Evolutionary conservation across 2,113 vertebrate genomes (phyloP), one percentile per base, ranked within the genome.

Genomic region (Halcyon senegalensis): DNA sequence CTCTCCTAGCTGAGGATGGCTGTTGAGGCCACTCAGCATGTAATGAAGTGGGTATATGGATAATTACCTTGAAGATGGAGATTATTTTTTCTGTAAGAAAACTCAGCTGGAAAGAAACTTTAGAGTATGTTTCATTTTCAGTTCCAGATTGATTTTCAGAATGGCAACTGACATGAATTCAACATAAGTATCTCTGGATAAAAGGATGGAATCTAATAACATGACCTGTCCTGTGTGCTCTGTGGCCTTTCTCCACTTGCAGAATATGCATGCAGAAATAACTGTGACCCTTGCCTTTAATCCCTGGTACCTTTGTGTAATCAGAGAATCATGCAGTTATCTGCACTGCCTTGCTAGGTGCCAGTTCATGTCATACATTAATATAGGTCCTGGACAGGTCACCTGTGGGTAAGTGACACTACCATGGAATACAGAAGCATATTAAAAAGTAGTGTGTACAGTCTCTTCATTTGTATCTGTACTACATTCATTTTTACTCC

Each of bases 211-310:
- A 28, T 73, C 6, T 39, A 41, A 6, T 2, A 75, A 9, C 16
- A 5, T 35, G 30, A 35, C 18, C 66, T 41, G 41, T 66, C 19
- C 50, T 62, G 28, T 31, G 21, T 64, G 31, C 28, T 31, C 6
- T 2, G 0, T 30, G 50, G 24, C 21, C 17, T 66, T 55, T 50
- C 20, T 43, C 31, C 4, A 5, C 9, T 16, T 1, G 0, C 2
- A 4, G 25, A 11, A 1, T 31, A 44, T 44, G 12, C 3, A 1
- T 19, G 39, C 30, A 76, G 66, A n/a, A 68, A 39, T 35, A 46
- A 27, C 59, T 48, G 44, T 41, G 59, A 37, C 7, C 19, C 17
- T 84, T 48, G 16, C 46, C 39, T 59, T 81, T n/a, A 76, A 55
- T 9, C 27, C 33, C 66, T 43, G 53, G 24, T 56, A 86, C 14